These are phyloP conservation scores for Laticauda laticaudata DNA, from an alignment of 2,113 vertebrate genomes.

Conservation along the genomic window DNA sequence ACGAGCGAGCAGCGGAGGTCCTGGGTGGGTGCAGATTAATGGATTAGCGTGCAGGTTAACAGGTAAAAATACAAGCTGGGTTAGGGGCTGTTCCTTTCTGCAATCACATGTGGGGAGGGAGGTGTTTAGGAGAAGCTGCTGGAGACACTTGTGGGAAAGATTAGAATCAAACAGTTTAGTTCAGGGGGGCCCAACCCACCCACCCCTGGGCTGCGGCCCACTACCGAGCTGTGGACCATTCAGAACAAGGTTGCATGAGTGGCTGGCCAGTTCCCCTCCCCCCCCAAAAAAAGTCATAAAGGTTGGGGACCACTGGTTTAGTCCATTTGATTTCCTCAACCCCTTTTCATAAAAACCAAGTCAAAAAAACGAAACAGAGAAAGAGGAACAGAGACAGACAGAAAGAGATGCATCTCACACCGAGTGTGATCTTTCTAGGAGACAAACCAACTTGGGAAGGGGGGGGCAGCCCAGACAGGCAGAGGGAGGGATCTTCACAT, in stretches of 20 bases:
- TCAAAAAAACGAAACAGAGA: slow-evolving; percentile 55
- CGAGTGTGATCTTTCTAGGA: slow-evolving; percentile 57
- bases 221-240: not conserved
- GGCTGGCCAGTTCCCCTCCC: not conserved
- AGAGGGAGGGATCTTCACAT: slow-evolving; percentile 81
- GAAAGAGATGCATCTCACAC: slow-evolving; percentile 41
- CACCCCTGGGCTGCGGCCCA: too few relatives aligned
- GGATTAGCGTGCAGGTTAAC: slow-evolving; percentile 64
- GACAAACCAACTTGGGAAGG: slow-evolving; percentile 38
- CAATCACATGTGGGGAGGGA: slow-evolving; percentile 51
- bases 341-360: slow-evolving; percentile 68
- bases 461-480: slow-evolving; percentile 12
- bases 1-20: slow-evolving; percentile 54
- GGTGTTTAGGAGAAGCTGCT: slow-evolving; percentile 34
- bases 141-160: slow-evolving; percentile 62
- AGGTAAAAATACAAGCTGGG: slow-evolving; percentile 37
- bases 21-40: slow-evolving; percentile 68
- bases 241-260: not conserved
- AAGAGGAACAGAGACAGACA: not conserved
- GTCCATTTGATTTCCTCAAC: slow-evolving; percentile 74
- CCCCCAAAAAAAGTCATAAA: too few relatives aligned
- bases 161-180: slow-evolving; percentile 73
- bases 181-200: slow-evolving; percentile 17
- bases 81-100: slow-evolving; percentile 1
- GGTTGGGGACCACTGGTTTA: slow-evolving; percentile 50